Percentiles rank a stretch among this genome's conserved stretches.
Evolutionary conservation across 2,888 invertebrate genomes (phyloP).

Genomic region (Spilarctia lutea): DNA sequence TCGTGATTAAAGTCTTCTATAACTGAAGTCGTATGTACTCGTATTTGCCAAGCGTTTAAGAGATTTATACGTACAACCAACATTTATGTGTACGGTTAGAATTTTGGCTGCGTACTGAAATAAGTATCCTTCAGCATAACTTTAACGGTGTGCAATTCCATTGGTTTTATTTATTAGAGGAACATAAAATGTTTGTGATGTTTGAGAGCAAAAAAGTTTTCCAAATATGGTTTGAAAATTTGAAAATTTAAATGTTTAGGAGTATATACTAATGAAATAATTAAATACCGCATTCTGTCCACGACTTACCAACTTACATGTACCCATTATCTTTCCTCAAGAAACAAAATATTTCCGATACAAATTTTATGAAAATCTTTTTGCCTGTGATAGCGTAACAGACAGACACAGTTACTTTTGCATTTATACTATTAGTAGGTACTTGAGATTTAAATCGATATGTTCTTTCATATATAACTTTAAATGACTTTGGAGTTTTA

Average conservation of each 20-base stretch:
- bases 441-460: too few relatives aligned
- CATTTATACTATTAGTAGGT: too few relatives aligned
- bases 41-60: slow-evolving; percentile 57
- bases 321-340: too few relatives aligned
- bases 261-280: too few relatives aligned
- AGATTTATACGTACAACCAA: slow-evolving; percentile 41
- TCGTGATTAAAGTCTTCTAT: slow-evolving; percentile 63
- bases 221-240: not conserved
- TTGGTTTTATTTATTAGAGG: slow-evolving; percentile 28
- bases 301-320: fast-evolving
- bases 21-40: slow-evolving; percentile 50
- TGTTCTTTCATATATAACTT: too few relatives aligned
- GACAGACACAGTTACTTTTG: too few relatives aligned
- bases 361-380: too few relatives aligned
- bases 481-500: too few relatives aligned
- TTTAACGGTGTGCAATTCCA: slow-evolving; percentile 32
- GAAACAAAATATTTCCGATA: too few relatives aligned
- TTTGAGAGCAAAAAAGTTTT: not conserved
- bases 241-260: not conserved
- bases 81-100: slow-evolving; percentile 42
- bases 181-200: slow-evolving; percentile 18
- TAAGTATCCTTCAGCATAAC: slow-evolving; percentile 27
- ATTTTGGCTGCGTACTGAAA: slow-evolving; percentile 43
- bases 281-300: too few relatives aligned
- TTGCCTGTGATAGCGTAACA: too few relatives aligned